Evolutionary conservation across 2,113 vertebrate species (phyloP), one percentile per base, ranked within the genome.

Genomic region (Amblyornis subalaris): DNA sequence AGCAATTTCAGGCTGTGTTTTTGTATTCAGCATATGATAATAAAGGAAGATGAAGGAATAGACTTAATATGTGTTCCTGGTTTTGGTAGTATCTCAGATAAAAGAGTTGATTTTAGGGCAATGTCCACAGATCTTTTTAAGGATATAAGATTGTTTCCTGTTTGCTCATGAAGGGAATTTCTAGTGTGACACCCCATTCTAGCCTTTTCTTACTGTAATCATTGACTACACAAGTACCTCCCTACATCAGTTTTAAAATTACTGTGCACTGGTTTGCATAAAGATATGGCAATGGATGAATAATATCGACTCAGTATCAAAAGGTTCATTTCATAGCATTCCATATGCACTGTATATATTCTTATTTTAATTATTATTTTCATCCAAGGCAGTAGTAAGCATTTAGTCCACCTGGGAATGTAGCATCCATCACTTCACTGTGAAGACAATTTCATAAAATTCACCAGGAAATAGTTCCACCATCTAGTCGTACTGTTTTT

Each of bases 381-480:
- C 48, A 40, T 81, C 61, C 60, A 60, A 73, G 20, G 62, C 51
- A 81, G 61, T 78, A 83, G 62, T 86, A 85, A 61, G 74, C 18
- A 55, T 85, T 89, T 85, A 77, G 60, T 90, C 38, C 64, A 80
- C 71, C 85, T 91, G 64, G 58, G 31, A 89, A 53, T 88, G 33
- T 36, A 82, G 38, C 48, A 82, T 91, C 67, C 40, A 9, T 88
- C 35, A 58, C 54, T 91, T 83, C 47, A 40, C 78, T 81, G 10
- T 67, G 60, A 83, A 95, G 72, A 77, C 74, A 79, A 67, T 94
- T 89, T 67, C 74, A 62, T 71, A 74, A 88, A 94, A 95, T 89
- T 60, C 74, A 60, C 62, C 75, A 94, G 91, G 81, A 95, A 95
- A 94, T 95, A 80, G 78, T 88, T 95, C 71, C 31, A 85, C 71